Percentiles rank a stretch among this genome's conserved stretches.
phyloP scores from a whole-genome alignment of 2,888 invertebrate genomes.

The Salticus scenicus region DNA sequence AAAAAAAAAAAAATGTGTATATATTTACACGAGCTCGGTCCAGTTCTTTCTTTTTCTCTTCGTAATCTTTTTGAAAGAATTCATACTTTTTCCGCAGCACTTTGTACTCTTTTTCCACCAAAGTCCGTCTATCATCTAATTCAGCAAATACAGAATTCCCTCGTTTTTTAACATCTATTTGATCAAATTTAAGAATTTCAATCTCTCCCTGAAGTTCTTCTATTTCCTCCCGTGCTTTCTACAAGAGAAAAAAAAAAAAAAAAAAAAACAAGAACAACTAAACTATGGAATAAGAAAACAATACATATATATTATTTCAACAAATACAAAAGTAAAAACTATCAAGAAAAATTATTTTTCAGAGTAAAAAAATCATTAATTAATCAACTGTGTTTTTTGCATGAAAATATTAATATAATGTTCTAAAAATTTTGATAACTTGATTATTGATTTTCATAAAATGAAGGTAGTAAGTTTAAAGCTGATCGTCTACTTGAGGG shows the following conservation, averaged over 20 bases:
- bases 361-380: no score
- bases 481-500: no score
- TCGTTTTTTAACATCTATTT: conserved; percentile 40
- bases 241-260: not conserved
- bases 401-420: no score
- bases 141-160: conserved; percentile 64
- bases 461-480: no score
- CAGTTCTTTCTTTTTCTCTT: conserved; percentile 33
- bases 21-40: conserved; percentile 27
- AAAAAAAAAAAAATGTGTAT: no score
- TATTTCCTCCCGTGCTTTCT: conserved; percentile 46
- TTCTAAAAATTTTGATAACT: no score
- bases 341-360: no score
- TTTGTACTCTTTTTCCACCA: conserved; percentile 50
- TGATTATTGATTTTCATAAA: no score
- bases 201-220: conserved; percentile 47
- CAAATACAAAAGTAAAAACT: no score
- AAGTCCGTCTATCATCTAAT: conserved; percentile 51
- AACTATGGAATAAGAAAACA: no score
- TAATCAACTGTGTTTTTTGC: no score
- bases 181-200: conserved; percentile 53
- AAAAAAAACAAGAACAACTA: not conserved
- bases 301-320: no score
- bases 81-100: conserved; percentile 20
- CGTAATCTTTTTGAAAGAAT: conserved; percentile 28